phyloP scores from a whole-genome alignment of 2,797 vertebrate species.

The Botia almorhae region DNA sequence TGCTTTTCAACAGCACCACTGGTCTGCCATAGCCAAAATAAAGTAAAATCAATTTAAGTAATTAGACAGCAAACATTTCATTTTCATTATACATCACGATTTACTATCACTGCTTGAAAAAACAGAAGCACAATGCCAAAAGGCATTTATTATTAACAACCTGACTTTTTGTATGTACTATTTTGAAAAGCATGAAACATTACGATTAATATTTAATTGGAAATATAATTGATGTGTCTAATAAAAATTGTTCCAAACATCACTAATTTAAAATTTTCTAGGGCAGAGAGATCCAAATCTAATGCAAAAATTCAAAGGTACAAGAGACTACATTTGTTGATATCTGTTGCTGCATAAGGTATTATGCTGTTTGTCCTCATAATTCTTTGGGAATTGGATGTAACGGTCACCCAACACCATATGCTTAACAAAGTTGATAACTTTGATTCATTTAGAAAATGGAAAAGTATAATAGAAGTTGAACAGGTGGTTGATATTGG shows the following conservation, averaged over 20 bases:
- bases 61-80: background rate
- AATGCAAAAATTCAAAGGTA: no score
- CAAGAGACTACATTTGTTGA: background rate
- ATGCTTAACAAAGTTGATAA: background rate
- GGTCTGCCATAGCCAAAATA: slow-evolving; percentile 30
- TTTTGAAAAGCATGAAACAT: slow-evolving; percentile 2
- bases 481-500: background rate
- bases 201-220: background rate
- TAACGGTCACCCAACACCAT: background rate
- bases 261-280: background rate
- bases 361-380: background rate
- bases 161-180: background rate
- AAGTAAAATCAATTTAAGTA: slow-evolving; percentile 23
- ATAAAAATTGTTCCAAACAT: background rate
- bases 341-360: background rate
- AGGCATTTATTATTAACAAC: background rate
- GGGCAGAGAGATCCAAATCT: no score
- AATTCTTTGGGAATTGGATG: background rate
- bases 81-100: background rate
- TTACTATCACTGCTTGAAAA: background rate
- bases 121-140: background rate
- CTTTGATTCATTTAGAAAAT: background rate
- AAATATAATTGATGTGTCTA: slow-evolving; percentile 5
- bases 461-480: background rate
- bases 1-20: slow-evolving; percentile 8